Percentiles rank a stretch among this genome's conserved stretches.
Evolutionary conservation across 1,140 invertebrate species (phyloP).

Genomic region (Apis dorsata): DNA sequence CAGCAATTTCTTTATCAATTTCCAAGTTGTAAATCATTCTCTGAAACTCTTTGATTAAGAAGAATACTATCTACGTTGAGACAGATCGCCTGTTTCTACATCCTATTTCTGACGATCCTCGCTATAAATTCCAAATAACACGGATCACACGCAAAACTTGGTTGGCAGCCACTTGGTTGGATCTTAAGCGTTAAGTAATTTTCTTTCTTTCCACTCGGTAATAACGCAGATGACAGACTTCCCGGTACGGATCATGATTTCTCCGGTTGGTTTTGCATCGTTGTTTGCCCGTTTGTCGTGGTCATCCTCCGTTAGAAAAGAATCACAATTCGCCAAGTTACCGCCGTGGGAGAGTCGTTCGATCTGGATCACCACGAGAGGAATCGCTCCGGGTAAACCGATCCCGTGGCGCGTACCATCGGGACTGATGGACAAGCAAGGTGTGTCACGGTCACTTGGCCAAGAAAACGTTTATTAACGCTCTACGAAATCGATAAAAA

Average conservation of each 20-base stretch:
- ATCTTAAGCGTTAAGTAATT: constrained; percentile 21
- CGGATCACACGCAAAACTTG: too few species aligned
- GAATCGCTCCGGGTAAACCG: constrained; percentile 46
- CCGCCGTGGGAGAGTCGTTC: constrained; percentile 65
- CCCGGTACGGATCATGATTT: constrained; percentile 44
- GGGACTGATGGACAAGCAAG: constrained; percentile 31
- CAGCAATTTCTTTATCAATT: too few species aligned
- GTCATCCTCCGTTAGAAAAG: constrained; percentile 57
- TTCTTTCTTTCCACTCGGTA: constrained; percentile 14
- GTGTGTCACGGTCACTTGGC: constrained; percentile 61
- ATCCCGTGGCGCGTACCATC: constrained; percentile 29
- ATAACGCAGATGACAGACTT: constrained; percentile 44
- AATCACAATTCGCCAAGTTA: constrained; percentile 50
- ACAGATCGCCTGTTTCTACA: too few species aligned
- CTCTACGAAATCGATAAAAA: constrained; percentile 57
- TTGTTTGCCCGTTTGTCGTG: constrained; percentile 63
- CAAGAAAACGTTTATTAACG: constrained; percentile 52
- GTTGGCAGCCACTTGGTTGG: too few species aligned
- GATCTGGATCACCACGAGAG: constrained; percentile 60
- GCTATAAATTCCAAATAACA: too few species aligned
- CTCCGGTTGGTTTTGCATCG: constrained; percentile 54
- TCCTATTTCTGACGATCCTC: too few species aligned
- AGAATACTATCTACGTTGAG: too few species aligned
- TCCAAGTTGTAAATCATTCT: too few species aligned
- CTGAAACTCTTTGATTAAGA: too few species aligned